A percentile compares a stretch with the other conserved stretches of the same genome.
Conservation (phyloP, 2,113 vertebrate species). For the Mustela lutreola region DNA sequence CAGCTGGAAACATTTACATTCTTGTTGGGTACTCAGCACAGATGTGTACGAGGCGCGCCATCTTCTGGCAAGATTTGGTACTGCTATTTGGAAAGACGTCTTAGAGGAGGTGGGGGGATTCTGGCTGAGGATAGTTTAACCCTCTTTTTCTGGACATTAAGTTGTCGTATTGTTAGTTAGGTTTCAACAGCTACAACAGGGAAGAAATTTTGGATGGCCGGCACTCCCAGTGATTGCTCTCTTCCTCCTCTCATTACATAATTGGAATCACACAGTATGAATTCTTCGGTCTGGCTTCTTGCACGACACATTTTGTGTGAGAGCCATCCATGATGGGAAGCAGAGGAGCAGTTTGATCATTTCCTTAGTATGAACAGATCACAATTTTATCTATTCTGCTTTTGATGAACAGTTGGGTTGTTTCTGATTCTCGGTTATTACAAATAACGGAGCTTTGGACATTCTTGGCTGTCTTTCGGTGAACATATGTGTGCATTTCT, state of each 20-base stretch:
- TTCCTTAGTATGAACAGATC: slow-evolving; percentile 13
- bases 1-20: neutral
- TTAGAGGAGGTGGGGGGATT: neutral
- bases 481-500: neutral
- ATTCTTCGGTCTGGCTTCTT: neutral
- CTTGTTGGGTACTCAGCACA: neutral
- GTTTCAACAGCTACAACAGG: neutral
- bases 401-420: neutral
- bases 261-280: neutral
- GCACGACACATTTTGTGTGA: neutral
- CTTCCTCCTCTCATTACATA: neutral
- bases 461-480: neutral
- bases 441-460: neutral
- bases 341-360: neutral
- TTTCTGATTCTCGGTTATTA: neutral
- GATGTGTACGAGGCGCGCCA: slow-evolving; percentile 37
- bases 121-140: neutral
- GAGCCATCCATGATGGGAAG: neutral
- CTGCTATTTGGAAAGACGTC: neutral
- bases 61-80: slow-evolving; percentile 64
- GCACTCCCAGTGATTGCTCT: neutral
- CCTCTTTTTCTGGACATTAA: slow-evolving; percentile 34
- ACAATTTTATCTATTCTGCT: neutral
- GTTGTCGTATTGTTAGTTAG: neutral
- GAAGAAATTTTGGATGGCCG: neutral